These are phyloP conservation scores for Dendrolimus pini DNA, from an alignment of 2,888 invertebrate species.

Conservation along the genomic window DNA sequence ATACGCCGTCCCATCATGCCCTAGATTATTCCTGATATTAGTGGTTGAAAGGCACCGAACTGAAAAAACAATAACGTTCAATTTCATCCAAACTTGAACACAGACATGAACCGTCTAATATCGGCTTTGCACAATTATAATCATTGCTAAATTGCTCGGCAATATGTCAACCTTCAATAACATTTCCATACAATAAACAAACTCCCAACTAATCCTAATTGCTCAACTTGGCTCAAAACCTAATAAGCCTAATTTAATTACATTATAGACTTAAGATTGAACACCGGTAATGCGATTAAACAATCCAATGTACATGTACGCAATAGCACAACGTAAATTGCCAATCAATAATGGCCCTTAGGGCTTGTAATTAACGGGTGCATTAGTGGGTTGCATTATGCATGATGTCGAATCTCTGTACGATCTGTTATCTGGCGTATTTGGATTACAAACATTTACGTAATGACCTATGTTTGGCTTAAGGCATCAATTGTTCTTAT, in stretches of 20 bases:
- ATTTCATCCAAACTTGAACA: too few relatives aligned
- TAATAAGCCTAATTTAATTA: constrained; percentile 41
- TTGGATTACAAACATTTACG: constrained; percentile 52
- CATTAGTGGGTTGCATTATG: constrained; percentile 62
- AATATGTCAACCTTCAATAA: neutral
- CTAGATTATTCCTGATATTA: too few relatives aligned
- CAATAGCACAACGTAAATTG: constrained; percentile 47
- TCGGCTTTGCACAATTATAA: too few relatives aligned
- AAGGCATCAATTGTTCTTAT: constrained; percentile 8
- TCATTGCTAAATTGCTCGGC: neutral
- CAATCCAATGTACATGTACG: constrained; percentile 36
- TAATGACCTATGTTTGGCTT: constrained; percentile 43
- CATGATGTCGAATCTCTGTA: constrained; percentile 50
- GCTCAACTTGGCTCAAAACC: constrained; percentile 26
- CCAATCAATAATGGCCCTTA: constrained; percentile 56
- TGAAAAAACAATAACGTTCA: too few relatives aligned
- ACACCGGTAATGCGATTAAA: constrained; percentile 42
- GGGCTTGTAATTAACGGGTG: constrained; percentile 56
- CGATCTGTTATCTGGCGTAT: constrained; percentile 43
- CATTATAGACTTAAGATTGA: constrained; percentile 35
- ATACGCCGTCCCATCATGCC: too few relatives aligned
- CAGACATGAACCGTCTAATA: too few relatives aligned
- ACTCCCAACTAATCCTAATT: constrained; percentile 16
- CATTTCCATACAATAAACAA: neutral
- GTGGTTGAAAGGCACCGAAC: too few relatives aligned